Base-by-base conservation (phyloP, 35 echinoderm and acorn worm species). In the Apostichopus californicus region DNA sequence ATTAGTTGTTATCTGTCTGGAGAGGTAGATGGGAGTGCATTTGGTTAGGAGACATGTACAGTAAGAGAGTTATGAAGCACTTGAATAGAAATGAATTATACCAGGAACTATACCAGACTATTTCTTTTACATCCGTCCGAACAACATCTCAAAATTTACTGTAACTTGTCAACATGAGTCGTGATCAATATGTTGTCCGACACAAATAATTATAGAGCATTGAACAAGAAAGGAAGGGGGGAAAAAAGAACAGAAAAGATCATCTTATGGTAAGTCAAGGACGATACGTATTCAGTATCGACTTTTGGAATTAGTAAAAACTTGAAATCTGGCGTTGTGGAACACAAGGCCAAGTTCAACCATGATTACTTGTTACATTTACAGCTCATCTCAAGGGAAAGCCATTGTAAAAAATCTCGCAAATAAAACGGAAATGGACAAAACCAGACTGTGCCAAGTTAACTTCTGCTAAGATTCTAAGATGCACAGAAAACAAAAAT, bases 381-480 rank as follows among this genome's bases (percentile, higher is more conserved):
- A 83, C 80, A 83, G 80, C 80, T 83, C 26, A 83, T 83, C 80
- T 83, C 80, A 15, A 83, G 80, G 80, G 80, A 83, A 25, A 55
- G 80, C 80, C 10, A 13, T 17, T 83, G 9, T 0, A 68, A 3
- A 68, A 68, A 68, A 11, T 18, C 64, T 68, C 0, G 18, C 64
- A 9, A 68, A 68, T 68, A 68, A 68, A 68, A 68, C 11, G 0
- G 64, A 68, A 46, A 46, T 11, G 64, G 64, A 18, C 18, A 68
- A 68, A 68, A 68, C 64, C 64, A 46, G 64, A 68, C 64, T 14
- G 11, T 11, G 64, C 9, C 11, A 68, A 14, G 64, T 18, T 68
- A 3, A 68, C 64, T 68, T 68, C 9, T 18, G 11, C 11, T 11
- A 3, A 4, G 64, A 14, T 68, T 68, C 64, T 68, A 68, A 17